Percentiles rank a stretch among this genome's conserved stretches.
Conservation (phyloP, 1,140 invertebrate species). For the Neuroterus valhalla region DNA sequence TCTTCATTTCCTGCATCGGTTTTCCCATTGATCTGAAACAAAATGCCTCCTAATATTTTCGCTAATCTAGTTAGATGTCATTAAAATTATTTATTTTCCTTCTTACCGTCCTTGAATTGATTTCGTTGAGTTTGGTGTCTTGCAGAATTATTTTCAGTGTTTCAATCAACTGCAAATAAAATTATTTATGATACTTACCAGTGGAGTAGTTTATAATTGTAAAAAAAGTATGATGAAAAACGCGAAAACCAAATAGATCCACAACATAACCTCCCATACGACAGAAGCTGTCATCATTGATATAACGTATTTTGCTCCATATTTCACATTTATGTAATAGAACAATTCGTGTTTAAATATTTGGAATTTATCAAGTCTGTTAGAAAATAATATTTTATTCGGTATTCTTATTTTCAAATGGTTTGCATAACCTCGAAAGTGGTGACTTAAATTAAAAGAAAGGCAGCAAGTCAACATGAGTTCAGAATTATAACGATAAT, state of each 20-base stretch:
- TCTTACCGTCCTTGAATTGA: slow-evolving; percentile 57
- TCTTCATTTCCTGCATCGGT: slow-evolving; percentile 58
- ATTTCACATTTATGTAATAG: too few relatives aligned
- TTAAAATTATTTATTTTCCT: slow-evolving; percentile 36
- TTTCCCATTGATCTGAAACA: slow-evolving; percentile 57
- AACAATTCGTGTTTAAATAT: too few relatives aligned
- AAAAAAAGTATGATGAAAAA: not conserved
- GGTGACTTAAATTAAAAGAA: slow-evolving; percentile 1
- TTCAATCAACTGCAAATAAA: slow-evolving; percentile 80
- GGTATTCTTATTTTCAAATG: too few relatives aligned
- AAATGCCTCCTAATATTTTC: not conserved
- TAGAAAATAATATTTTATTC: too few relatives aligned
- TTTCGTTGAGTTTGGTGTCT: slow-evolving; percentile 71
- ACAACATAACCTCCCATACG: not conserved
- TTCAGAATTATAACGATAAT: slow-evolving; percentile 50
- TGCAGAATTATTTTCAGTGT: slow-evolving; percentile 81
- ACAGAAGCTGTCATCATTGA: not conserved
- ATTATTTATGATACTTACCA: not conserved
- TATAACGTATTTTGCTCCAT: not conserved
- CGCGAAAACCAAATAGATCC: not conserved
- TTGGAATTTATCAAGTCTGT: too few relatives aligned
- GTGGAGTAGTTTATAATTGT: too few relatives aligned
- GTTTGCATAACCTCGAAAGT: not conserved
- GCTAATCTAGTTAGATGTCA: slow-evolving; percentile 18
- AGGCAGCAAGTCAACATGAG: slow-evolving; percentile 25